Evolutionary conservation across 1,140 invertebrate genomes (phyloP).

Genomic region (Plutomurus gul): DNA sequence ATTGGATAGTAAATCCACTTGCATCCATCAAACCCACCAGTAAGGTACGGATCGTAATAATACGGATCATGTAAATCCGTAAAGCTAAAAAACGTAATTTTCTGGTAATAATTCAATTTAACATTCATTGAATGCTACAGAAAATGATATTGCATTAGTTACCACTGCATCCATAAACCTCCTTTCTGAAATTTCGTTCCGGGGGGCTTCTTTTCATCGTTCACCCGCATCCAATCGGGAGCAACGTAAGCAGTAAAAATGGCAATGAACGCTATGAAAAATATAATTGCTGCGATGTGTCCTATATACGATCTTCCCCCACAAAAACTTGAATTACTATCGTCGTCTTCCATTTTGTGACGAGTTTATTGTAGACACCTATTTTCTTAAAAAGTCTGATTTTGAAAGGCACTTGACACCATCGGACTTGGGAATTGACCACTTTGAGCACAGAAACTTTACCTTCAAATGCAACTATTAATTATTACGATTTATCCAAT

Average conservation of each 20-base stretch:
- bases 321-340: constrained; percentile 9
- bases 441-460: too few species aligned
- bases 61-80: constrained; percentile 46
- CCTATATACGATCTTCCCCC: constrained; percentile 37
- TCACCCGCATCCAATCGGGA: constrained; percentile 46
- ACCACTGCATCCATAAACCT: constrained; percentile 48
- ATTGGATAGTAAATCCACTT: constrained; percentile 50
- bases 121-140: too few species aligned
- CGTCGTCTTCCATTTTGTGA: constrained; percentile 35
- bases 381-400: too few species aligned
- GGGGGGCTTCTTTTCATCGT: constrained; percentile 18
- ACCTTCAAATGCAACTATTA: too few species aligned
- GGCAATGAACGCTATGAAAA: constrained; percentile 40
- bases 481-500: too few species aligned
- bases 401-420: too few species aligned
- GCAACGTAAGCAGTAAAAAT: constrained; percentile 45
- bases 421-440: too few species aligned
- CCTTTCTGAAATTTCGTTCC: constrained; percentile 45
- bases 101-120: too few species aligned
- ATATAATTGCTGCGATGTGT: constrained; percentile 38
- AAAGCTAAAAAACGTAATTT: too few species aligned
- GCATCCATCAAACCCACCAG: constrained; percentile 41
- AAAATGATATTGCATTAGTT: too few species aligned
- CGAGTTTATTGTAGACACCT: neutral
- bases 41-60: constrained; percentile 46